phyloP scores from a whole-genome alignment of 64 coral and sea anemone genomes.

The Cladopsammia gracilis region DNA sequence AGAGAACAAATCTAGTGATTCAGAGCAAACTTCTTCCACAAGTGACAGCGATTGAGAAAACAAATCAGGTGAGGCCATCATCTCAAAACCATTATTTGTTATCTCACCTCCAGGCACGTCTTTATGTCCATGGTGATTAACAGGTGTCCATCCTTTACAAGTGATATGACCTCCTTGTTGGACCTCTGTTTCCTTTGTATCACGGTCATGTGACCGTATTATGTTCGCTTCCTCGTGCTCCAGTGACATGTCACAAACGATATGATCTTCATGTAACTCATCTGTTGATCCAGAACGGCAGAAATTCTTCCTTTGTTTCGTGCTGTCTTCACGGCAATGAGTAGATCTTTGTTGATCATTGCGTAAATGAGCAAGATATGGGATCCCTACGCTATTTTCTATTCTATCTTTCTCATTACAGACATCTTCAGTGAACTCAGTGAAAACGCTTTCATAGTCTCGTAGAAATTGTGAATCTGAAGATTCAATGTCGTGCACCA shows the following conservation, averaged over 20 bases:
- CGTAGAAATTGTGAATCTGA: background rate
- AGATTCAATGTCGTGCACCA: background rate
- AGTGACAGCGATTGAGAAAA: slow-evolving; percentile 15
- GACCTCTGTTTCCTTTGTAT: background rate
- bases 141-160: background rate
- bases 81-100: background rate
- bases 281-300: background rate
- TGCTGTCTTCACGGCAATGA: background rate
- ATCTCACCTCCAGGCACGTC: background rate
- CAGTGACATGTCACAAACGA: background rate
- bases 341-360: background rate
- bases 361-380: background rate
- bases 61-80: background rate
- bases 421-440: background rate
- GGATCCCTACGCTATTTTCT: background rate
- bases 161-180: background rate
- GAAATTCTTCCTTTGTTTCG: background rate
- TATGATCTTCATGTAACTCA: background rate
- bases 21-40: background rate
- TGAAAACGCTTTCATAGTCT: background rate
- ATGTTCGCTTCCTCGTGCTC: background rate
- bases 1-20: background rate
- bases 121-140: background rate
- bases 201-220: background rate
- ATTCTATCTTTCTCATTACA: background rate